Base-by-base conservation (phyloP, 2,113 vertebrate genomes). In the Hydrolagus affinis region DNA sequence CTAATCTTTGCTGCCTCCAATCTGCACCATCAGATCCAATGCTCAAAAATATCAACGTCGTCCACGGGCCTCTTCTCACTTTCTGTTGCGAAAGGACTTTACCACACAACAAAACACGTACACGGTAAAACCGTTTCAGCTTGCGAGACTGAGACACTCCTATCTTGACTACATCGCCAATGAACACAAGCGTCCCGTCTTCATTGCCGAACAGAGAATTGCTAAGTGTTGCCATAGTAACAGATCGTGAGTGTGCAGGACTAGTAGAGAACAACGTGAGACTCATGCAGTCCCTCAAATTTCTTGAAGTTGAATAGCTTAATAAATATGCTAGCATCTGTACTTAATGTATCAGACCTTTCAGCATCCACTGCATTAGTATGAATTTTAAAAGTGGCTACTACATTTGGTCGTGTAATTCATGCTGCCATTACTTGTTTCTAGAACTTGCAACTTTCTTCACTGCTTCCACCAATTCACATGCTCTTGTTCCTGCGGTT, bases 51-150 rank as follows among this genome's bases (percentile, higher is more conserved):
- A 86, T 90, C 88, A 68, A 57, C 91, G 92, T 94, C 89, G 91
- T 89, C 89, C 85, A 90, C 91, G 88, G 94, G 91, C 94, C 94
- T 95, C 95, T 95, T 94, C 91, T 83, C 83, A 89, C 88, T 88
- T 91, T 92, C 88, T 88, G 85, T 88, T 64, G 11, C 25, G 68
- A 62, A 85, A 86, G 89, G 89, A 89, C 60, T 77, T 85, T 88
- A 86, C 89, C 8, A 0, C 86, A 87, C 87, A 87, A 44, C 44
- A 44, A 90, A 70, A 85, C 7, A 28, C 94, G 92, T 94, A 94
- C 87, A 95, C 91, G 92, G 89, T 87, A 74, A 88, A 90, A 90
- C 88, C 85, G 90, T 89, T 91, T 90, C 90, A 89, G 93, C 86
- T 88, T 88, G 85, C 21, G 23, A 86, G 88, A 92, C 92, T 91